A percentile compares a stretch with the other conserved stretches of the same genome.
Evolutionary conservation across 2,888 invertebrate genomes (phyloP).

Genomic region (Brachypalpus laphriformis): DNA sequence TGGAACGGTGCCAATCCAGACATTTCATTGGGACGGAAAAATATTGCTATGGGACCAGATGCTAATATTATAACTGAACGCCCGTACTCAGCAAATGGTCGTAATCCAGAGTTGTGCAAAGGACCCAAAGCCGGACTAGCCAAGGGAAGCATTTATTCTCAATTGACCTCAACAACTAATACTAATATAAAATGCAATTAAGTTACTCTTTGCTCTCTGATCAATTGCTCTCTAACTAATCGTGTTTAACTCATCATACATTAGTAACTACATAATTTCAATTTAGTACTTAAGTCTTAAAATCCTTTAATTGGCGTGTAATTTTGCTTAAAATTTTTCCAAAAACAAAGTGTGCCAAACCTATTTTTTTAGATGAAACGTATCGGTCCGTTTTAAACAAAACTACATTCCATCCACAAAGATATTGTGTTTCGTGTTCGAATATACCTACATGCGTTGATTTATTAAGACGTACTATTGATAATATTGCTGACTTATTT

Average conservation of each 20-base stretch:
- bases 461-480: slow-evolving; percentile 20
- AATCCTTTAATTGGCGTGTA: slow-evolving; percentile 33
- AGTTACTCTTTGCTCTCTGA: slow-evolving; percentile 19
- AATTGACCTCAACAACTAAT: slow-evolving; percentile 83
- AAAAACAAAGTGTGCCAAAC: slow-evolving; percentile 55
- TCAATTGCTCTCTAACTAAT: not conserved
- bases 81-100: slow-evolving; percentile 85
- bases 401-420: slow-evolving; percentile 63
- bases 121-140: slow-evolving; percentile 89
- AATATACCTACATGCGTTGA: not conserved
- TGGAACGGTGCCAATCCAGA: slow-evolving; percentile 92
- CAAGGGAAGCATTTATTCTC: slow-evolving; percentile 91
- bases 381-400: slow-evolving; percentile 62
- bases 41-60: slow-evolving; percentile 85
- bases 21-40: slow-evolving; percentile 83
- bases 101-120: slow-evolving; percentile 87
- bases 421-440: slow-evolving; percentile 25
- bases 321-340: slow-evolving; percentile 13
- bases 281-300: not conserved
- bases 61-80: slow-evolving; percentile 83
- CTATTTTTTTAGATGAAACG: slow-evolving; percentile 37
- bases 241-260: not conserved
- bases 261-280: not conserved
- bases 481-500: slow-evolving; percentile 4
- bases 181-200: slow-evolving; percentile 82